Evolutionary conservation across 2,113 vertebrate species (phyloP).

Genomic region (Calyptommatus sinebrachiatus): DNA sequence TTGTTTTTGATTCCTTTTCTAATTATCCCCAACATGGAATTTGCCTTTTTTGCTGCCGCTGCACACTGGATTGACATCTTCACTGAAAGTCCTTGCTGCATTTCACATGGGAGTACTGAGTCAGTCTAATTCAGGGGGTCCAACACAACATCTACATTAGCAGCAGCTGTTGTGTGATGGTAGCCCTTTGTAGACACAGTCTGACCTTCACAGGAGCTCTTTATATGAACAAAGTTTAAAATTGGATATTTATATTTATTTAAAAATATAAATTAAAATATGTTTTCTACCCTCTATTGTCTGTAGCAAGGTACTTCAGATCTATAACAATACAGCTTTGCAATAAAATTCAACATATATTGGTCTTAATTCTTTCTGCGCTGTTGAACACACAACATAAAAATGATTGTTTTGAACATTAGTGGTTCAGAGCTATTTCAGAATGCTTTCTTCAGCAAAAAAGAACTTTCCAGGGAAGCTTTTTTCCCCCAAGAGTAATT

Average conservation of each 20-base stretch:
- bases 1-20: too few species aligned
- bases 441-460: conserved; percentile 11
- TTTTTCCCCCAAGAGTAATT: not conserved
- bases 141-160: too few species aligned
- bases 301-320: not conserved
- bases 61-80: too few species aligned
- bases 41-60: too few species aligned
- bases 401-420: conserved; percentile 16
- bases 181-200: too few species aligned
- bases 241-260: not conserved
- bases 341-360: conserved; percentile 4
- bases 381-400: conserved; percentile 18
- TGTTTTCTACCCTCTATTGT: not conserved
- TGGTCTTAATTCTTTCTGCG: conserved; percentile 21
- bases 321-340: not conserved
- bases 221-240: not conserved
- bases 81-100: too few species aligned
- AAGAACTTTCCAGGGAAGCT: not conserved
- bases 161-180: too few species aligned
- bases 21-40: too few species aligned
- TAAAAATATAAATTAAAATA: not conserved
- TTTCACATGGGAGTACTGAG: too few species aligned
- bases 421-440: conserved; percentile 15
- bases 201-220: not conserved
- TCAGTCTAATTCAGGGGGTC: too few species aligned